Evolutionary conservation across 2,888 invertebrate genomes (phyloP), one percentile per base, ranked within the genome.

Genomic region (Oscheius sp.): DNA sequence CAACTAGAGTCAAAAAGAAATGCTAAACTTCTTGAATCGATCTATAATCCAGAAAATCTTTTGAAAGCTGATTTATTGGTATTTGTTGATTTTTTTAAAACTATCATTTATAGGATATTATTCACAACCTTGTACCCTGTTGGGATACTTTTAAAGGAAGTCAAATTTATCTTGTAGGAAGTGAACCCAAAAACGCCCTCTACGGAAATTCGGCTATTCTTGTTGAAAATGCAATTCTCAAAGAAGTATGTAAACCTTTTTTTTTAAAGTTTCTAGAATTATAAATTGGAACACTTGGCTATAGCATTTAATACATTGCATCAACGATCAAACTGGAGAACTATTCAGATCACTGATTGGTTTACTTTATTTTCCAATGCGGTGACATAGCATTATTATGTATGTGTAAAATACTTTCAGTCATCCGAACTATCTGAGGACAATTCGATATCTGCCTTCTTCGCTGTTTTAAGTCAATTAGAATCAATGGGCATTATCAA

Each of bases 401-500:
- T 41, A 17, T 41, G 14, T 12, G 20, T 41, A 6, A 12, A 41
- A 12, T 12, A 20, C 20, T 17, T 2, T 17, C 41, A 17, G 14
- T 41, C 12, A 2, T 41, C 20, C 20, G 4, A 41, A 20, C 41
- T 41, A 12, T 4, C 12, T 14, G 14, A 61, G 24, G 41, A 28
- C 9, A 24, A 59, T 32, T 24, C 33, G n/a, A 17, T 38, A 3
- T 49, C 61, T 9, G 57, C 65, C 12, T 72, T 72, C 47, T 67
- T 50, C 45, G 68, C 69, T 44, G 28, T 56, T 6, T 41, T 72
- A 36, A 67, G 65, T 22, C 57, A 69, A 41, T 20, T 72, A 30
- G 69, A 72, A 51, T 47, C 59, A 28, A 69, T 66, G 61, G 66
- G 71, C 36, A 38, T 57, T 14, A 51, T 68, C 14, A 56, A 47